These are phyloP conservation scores for Seriola aureovittata DNA, from an alignment of 2,113 vertebrate species.

Conservation along the genomic window DNA sequence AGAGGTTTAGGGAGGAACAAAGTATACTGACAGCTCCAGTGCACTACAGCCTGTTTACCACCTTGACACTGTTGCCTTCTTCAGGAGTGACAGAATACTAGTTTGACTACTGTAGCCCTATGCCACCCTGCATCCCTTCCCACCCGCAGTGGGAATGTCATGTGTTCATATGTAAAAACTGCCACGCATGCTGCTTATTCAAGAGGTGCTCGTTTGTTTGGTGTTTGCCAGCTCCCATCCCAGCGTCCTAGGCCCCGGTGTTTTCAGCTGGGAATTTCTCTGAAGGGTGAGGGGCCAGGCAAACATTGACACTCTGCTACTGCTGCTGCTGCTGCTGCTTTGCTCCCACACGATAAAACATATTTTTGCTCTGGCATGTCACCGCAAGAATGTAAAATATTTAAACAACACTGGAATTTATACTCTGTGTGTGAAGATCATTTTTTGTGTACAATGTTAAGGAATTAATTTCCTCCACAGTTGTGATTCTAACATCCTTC, in stretches of 20 bases:
- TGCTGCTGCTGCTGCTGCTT: conserved; percentile 43
- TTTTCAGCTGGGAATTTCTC: conserved; percentile 76
- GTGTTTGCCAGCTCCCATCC: conserved; percentile 60
- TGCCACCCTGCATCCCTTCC: conserved; percentile 27
- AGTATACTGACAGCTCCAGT: conserved; percentile 47
- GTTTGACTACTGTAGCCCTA: conserved; percentile 24
- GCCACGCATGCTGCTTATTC: conserved; percentile 48
- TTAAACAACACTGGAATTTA: neutral
- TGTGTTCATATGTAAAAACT: conserved; percentile 61
- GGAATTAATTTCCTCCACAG: neutral
- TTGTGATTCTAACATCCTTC: conserved; percentile 7
- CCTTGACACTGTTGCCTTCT: conserved; percentile 47
- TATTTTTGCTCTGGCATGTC: conserved; percentile 43
- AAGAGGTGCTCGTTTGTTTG: conserved; percentile 56
- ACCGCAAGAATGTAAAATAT: conserved; percentile 25
- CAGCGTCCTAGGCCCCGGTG: conserved; percentile 46
- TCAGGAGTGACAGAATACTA: conserved; percentile 6
- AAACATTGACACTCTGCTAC: conserved; percentile 66
- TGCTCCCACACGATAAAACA: conserved; percentile 50
- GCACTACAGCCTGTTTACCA: conserved; percentile 52
- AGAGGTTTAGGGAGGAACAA: conserved; percentile 53
- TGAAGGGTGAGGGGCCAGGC: conserved; percentile 68
- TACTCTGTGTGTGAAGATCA: neutral
- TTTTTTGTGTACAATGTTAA: neutral
- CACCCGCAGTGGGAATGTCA: conserved; percentile 56